Conservation (phyloP, 2,888 invertebrate species). For the Drosophila tanythrix region DNA sequence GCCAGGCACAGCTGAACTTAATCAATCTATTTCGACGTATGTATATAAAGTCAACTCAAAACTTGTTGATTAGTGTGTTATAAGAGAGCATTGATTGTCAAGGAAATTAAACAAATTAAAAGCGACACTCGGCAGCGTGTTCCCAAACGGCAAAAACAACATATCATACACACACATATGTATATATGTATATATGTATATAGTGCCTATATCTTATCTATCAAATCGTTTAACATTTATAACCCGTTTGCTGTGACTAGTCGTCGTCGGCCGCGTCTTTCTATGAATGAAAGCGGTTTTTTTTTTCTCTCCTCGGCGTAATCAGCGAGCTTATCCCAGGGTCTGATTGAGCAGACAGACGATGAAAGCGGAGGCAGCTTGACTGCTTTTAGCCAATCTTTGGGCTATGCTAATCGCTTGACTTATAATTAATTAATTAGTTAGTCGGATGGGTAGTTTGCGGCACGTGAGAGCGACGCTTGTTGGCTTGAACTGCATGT, state of each 20-base stretch:
- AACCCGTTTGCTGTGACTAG: slow-evolving; percentile 64
- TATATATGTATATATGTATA: background rate
- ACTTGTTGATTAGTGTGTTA: slow-evolving; percentile 46
- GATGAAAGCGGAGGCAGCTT: slow-evolving; percentile 56
- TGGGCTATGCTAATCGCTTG: slow-evolving; percentile 69
- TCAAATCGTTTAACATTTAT: slow-evolving; percentile 76
- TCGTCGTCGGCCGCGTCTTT: slow-evolving; percentile 39
- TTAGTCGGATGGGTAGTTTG: slow-evolving; percentile 39
- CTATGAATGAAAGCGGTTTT: slow-evolving; percentile 75
- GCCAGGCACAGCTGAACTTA: background rate
- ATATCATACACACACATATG: background rate
- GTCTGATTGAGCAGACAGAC: slow-evolving; percentile 30
- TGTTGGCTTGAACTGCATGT: background rate
- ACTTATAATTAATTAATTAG: slow-evolving; percentile 77
- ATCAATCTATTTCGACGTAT: background rate
- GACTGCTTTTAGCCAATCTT: slow-evolving; percentile 47
- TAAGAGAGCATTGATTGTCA: slow-evolving; percentile 42
- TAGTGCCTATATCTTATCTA: slow-evolving; percentile 66
- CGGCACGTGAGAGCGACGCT: slow-evolving; percentile 2
- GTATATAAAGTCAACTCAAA: slow-evolving; percentile 4
- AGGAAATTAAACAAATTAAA: slow-evolving; percentile 70
- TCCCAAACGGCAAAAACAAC: slow-evolving; percentile 47
- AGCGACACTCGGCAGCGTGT: slow-evolving; percentile 73
- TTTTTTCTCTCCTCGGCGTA: slow-evolving; percentile 42
- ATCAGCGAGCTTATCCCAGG: slow-evolving; percentile 55